Evolutionary conservation across 2,797 vertebrate genomes (phyloP).

Genomic region (Strix occidentalis): DNA sequence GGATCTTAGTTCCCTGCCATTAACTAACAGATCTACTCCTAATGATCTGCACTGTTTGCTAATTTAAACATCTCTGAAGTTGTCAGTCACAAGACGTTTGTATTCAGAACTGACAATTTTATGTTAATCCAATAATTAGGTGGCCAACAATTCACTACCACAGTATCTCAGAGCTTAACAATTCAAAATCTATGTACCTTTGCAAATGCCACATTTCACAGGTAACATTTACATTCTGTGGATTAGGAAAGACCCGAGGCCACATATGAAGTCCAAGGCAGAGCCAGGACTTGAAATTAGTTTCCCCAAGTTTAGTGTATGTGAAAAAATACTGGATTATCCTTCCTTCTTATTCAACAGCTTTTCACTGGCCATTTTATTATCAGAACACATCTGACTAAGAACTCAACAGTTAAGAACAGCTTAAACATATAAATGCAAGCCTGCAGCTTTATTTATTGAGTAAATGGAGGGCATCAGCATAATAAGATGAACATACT

Average conservation of each 20-base stretch:
- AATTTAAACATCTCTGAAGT: not conserved
- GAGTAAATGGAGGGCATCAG: not conserved
- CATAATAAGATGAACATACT: not conserved
- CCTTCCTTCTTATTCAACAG: not conserved
- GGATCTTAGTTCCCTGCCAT: not conserved
- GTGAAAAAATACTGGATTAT: not conserved
- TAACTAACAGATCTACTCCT: not conserved
- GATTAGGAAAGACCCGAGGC: not conserved
- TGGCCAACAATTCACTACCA: not conserved
- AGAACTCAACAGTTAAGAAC: not conserved
- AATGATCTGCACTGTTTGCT: not conserved
- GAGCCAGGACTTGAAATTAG: not conserved
- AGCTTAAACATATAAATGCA: not conserved
- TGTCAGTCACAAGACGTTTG: not conserved
- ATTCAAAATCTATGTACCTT: not conserved
- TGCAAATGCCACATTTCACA: not conserved
- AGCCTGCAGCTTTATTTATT: not conserved
- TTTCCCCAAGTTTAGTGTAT: not conserved
- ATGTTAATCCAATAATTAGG: not conserved
- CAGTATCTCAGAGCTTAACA: not conserved
- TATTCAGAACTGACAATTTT: not conserved
- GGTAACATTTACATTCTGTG: not conserved
- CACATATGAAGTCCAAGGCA: not conserved
- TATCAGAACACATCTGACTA: not conserved
- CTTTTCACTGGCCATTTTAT: not conserved